phyloP scores from a whole-genome alignment of 1,140 invertebrate genomes.

The Odontomachus brunneus region DNA sequence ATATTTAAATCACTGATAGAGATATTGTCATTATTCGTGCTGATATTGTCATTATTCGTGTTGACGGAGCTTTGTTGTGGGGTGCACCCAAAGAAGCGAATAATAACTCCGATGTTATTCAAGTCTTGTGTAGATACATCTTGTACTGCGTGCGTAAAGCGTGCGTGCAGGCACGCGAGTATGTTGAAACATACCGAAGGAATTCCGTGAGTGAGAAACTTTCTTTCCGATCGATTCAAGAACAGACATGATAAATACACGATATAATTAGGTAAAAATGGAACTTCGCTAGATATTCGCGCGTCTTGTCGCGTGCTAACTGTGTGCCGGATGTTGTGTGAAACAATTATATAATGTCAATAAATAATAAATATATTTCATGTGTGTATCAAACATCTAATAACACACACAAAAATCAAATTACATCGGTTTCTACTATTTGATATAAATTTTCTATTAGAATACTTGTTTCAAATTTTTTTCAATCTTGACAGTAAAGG shows the following conservation, averaged over 20 bases:
- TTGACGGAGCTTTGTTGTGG: neutral
- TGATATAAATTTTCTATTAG: no score
- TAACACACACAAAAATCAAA: no score
- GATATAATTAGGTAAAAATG: neutral
- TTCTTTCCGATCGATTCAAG: neutral
- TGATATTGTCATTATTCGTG: neutral
- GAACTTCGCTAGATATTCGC: neutral
- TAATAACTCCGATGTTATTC: slow-evolving; percentile 7
- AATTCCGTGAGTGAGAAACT: neutral
- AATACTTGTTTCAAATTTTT: no score
- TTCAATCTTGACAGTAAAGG: no score
- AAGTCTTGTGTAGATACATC: neutral
- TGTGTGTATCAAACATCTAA: no score
- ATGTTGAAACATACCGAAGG: neutral
- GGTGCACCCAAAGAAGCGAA: neutral
- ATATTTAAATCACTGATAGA: no score
- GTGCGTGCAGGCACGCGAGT: neutral
- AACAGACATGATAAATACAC: neutral
- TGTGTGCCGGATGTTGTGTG: no score
- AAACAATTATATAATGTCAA: no score
- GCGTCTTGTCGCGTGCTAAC: no score
- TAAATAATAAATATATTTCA: no score
- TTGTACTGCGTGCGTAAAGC: neutral
- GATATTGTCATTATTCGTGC: neutral
- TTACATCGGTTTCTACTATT: no score